Evolutionary conservation across 2,113 vertebrate genomes (phyloP), one percentile per base, ranked within the genome.

Genomic region (Cathartes aura): DNA sequence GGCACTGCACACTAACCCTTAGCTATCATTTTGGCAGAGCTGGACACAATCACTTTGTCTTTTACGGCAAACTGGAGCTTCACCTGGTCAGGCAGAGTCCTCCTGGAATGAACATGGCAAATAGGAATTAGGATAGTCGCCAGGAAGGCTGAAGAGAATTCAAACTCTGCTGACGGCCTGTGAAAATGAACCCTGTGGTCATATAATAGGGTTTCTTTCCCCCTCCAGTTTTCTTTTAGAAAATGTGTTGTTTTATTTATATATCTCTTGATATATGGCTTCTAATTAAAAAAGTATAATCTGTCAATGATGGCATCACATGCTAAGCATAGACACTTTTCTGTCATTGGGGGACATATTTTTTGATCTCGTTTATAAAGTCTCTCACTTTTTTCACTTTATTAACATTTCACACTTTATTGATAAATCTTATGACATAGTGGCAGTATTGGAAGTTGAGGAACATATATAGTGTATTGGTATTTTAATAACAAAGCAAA

Each of bases 171-270:
- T 75, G 62, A 70, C 29, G 12, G 24, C 19, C 70, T 58, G 24
- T 60, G 43, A 82, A 82, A 90, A 90, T 22, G 2, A 66, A 50
- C 13, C 13, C 26, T 68, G 12, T 50, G 24, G 23, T 48, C 78
- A 55, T n/a, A 43, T 11, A 72, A 82, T 8, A 70, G 27, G 3
- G 2, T 11, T 26, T 29, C 15, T 30, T 4, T 3, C 1, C 3
- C 14, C 15, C 12, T 21, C 6, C 12, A 38, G 5, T 30, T 85
- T 82, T 50, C 26, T 59, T 63, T 71, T 22, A 30, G 14, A 88
- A 52, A 80, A 73, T 24, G 5, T 23, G 11, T 72, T 67, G 22
- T 63, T 76, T 50, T 45, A 52, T 66, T 67, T 84, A 53, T 34
- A 5, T 43, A 53, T 29, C 5, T 67, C n/a, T 93, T 70, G 22